These are phyloP conservation scores for Anodontia alba DNA, from an alignment of 2,888 invertebrate species.

Conservation along the genomic window DNA sequence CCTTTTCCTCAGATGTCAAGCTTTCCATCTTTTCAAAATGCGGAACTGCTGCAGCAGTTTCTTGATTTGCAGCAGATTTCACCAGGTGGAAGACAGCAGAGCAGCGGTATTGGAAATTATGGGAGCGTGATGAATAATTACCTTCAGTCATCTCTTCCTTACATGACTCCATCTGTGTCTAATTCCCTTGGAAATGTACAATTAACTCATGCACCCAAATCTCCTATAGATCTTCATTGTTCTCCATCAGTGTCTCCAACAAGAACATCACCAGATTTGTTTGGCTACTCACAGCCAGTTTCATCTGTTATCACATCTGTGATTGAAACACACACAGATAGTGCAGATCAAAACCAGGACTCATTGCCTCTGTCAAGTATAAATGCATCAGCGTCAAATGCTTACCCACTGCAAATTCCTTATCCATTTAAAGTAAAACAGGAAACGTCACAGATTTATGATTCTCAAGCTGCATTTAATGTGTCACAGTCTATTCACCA, in stretches of 20 bases:
- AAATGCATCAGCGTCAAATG: background rate
- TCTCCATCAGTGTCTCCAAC: background rate
- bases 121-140: background rate
- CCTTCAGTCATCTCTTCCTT: background rate
- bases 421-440: background rate
- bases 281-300: background rate
- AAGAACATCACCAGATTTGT: constrained; percentile 5
- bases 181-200: background rate
- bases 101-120: background rate
- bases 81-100: background rate
- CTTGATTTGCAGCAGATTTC: constrained; percentile 7
- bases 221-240: background rate
- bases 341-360: background rate
- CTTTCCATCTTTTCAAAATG: background rate
- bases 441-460: background rate
- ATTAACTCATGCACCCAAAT: background rate
- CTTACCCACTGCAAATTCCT: background rate
- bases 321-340: background rate
- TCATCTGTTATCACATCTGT: background rate
- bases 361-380: background rate
- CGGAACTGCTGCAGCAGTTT: constrained; percentile 14
- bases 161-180: background rate
- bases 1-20: background rate
- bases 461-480: background rate
- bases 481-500: background rate